Percentiles rank a stretch among this genome's conserved stretches.
Evolutionary conservation across 2,113 vertebrate species (phyloP).

Genomic region (Gorsachius goisagi): DNA sequence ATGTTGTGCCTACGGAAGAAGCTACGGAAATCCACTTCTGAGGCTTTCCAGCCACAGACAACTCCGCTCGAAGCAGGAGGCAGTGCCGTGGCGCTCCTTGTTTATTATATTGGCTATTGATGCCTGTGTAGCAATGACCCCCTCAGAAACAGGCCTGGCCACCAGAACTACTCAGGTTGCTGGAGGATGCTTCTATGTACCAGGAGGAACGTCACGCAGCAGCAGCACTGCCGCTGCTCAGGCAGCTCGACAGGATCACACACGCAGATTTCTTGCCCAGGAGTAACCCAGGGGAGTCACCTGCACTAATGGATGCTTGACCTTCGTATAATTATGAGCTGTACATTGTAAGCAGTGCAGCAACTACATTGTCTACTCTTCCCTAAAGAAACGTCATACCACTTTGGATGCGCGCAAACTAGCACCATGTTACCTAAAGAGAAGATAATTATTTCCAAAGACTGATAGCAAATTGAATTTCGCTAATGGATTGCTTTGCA

Average conservation of each 20-base stretch:
- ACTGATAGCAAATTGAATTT: neutral
- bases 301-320: neutral
- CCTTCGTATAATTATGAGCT: neutral
- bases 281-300: neutral
- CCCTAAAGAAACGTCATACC: neutral
- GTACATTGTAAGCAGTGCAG: neutral
- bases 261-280: neutral
- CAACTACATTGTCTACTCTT: neutral
- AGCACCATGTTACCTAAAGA: neutral
- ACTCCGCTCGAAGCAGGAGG: neutral
- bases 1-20: neutral
- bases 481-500: neutral
- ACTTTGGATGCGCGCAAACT: neutral
- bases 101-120: neutral
- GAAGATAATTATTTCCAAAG: slow-evolving; percentile 2
- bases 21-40: neutral
- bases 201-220: neutral
- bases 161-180: neutral
- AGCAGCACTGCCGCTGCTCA: neutral
- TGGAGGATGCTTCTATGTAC: neutral
- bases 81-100: neutral
- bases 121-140: neutral
- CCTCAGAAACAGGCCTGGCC: neutral
- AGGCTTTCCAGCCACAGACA: neutral
- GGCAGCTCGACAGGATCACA: neutral